Percentiles rank a stretch among this genome's conserved stretches.
phyloP scores from a whole-genome alignment of 2,113 vertebrate species.

The Catharus minimus region DNA sequence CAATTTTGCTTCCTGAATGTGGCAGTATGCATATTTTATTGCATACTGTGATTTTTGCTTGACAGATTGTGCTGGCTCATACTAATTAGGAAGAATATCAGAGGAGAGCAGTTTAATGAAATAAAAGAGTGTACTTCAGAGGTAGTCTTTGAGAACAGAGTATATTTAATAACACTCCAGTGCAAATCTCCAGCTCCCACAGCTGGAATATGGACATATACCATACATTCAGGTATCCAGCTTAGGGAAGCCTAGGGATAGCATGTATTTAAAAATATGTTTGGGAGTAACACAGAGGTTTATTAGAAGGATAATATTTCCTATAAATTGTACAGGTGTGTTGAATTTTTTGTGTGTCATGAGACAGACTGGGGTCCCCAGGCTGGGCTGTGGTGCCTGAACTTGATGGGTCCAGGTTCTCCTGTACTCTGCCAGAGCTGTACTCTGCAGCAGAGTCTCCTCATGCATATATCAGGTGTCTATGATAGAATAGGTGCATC shows the following conservation, averaged over 20 bases:
- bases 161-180: not conserved
- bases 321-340: not conserved
- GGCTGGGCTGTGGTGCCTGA: not conserved
- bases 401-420: not conserved
- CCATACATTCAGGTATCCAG: not conserved
- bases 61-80: not conserved
- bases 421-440: not conserved
- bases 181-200: not conserved
- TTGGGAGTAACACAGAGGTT: not conserved
- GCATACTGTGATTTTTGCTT: constrained; percentile 18
- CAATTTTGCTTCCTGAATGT: constrained; percentile 24
- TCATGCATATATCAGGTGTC: not conserved
- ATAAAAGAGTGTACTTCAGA: not conserved
- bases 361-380: not conserved
- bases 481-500: not conserved
- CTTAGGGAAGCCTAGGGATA: not conserved
- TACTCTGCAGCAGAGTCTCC: not conserved
- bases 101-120: constrained; percentile 16
- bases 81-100: not conserved
- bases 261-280: not conserved
- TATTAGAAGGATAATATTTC: not conserved
- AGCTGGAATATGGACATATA: not conserved
- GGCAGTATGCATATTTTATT: not conserved
- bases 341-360: not conserved
- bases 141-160: not conserved